These are phyloP conservation scores for Taenaris catops DNA, from an alignment of 2,888 invertebrate genomes.

Conservation along the genomic window DNA sequence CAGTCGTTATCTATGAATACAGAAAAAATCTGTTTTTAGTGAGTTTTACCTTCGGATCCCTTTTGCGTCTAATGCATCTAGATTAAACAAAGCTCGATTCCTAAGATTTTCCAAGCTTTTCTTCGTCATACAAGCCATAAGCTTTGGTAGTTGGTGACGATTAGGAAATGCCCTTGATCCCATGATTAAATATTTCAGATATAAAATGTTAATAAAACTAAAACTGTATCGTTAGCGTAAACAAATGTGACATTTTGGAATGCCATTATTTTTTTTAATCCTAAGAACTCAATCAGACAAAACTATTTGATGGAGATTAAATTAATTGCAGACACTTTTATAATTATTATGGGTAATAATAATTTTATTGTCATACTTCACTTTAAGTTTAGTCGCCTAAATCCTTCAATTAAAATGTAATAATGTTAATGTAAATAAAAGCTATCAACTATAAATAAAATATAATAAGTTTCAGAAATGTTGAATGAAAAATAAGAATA, in stretches of 20 bases:
- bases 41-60: slow-evolving; percentile 54
- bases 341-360: background rate
- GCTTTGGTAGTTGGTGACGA: slow-evolving; percentile 51
- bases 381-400: background rate
- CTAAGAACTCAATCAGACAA: background rate
- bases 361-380: background rate
- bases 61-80: slow-evolving; percentile 54
- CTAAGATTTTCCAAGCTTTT: slow-evolving; percentile 56
- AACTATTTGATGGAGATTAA: background rate
- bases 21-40: too few relatives aligned
- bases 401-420: too few relatives aligned
- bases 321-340: background rate
- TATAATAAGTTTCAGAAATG: too few relatives aligned
- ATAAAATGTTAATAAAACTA: background rate
- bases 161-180: slow-evolving; percentile 20
- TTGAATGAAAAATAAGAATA: too few relatives aligned
- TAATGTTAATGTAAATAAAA: too few relatives aligned
- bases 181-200: background rate
- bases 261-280: background rate
- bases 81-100: slow-evolving; percentile 47
- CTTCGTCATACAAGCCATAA: slow-evolving; percentile 67
- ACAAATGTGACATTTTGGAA: background rate
- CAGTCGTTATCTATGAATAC: too few relatives aligned
- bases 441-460: too few relatives aligned
- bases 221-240: background rate